These are phyloP conservation scores for Pectinophora gossypiella DNA, from an alignment of 1,140 invertebrate genomes.

Conservation along the genomic window DNA sequence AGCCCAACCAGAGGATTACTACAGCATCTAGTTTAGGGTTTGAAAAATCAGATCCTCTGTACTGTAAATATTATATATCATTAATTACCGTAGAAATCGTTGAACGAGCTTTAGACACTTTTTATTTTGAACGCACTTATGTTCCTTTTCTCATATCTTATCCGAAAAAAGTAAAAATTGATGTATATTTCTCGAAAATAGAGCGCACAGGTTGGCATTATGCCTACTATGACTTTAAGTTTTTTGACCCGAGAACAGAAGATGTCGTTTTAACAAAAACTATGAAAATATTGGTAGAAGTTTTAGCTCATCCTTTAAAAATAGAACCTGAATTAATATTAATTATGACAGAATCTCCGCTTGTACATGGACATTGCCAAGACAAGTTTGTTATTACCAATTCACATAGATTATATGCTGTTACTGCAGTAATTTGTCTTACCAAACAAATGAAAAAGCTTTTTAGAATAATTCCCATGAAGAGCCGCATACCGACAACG, in stretches of 20 bases:
- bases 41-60: too few species aligned
- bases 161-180: conserved; percentile 21
- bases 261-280: conserved; percentile 33
- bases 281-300: conserved; percentile 44
- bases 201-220: conserved; percentile 49
- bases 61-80: too few species aligned
- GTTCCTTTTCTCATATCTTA: conserved; percentile 22
- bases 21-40: neutral
- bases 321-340: conserved; percentile 43
- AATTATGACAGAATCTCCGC: conserved; percentile 42
- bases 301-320: conserved; percentile 43
- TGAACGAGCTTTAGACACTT: conserved; percentile 37
- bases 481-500: conserved; percentile 23
- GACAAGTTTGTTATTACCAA: conserved; percentile 42
- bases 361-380: conserved; percentile 39
- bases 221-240: conserved; percentile 42
- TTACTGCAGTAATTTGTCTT: conserved; percentile 39
- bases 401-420: conserved; percentile 34
- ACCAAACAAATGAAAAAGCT: conserved; percentile 46
- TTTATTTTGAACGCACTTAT: conserved; percentile 43
- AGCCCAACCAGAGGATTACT: neutral
- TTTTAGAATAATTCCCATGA: conserved; percentile 42
- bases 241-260: conserved; percentile 31
- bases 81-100: conserved; percentile 36
- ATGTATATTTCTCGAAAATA: conserved; percentile 41